phyloP scores from a whole-genome alignment of 1,140 invertebrate genomes.

The Cydia pomonella region DNA sequence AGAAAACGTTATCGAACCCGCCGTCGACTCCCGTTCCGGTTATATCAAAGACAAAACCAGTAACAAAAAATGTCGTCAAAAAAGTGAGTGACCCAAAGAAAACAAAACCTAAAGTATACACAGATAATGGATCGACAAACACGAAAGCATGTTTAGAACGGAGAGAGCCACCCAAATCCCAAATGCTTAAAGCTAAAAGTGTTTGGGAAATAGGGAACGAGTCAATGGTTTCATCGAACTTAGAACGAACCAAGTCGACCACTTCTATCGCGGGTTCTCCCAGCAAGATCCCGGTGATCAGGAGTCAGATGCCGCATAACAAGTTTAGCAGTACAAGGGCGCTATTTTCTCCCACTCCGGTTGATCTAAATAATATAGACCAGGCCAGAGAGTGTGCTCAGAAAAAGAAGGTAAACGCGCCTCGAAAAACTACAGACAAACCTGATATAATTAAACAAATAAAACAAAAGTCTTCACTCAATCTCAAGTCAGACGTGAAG shows the following conservation, averaged over 20 bases:
- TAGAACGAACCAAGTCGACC: conserved; percentile 77
- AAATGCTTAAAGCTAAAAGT: conserved; percentile 81
- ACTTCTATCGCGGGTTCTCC: conserved; percentile 81
- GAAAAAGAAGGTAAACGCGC: conserved; percentile 70
- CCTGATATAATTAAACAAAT: conserved; percentile 63
- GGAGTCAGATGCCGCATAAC: conserved; percentile 74
- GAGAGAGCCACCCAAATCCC: conserved; percentile 61
- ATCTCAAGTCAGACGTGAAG: conserved; percentile 64
- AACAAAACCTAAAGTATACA: conserved; percentile 58
- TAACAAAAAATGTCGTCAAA: conserved; percentile 70
- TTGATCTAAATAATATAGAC: conserved; percentile 79
- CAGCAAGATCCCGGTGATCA: conserved; percentile 82
- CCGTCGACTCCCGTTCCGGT: conserved; percentile 74
- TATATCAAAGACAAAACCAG: conserved; percentile 62
- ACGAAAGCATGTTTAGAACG: conserved; percentile 54
- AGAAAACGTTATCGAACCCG: conserved; percentile 79
- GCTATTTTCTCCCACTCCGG: conserved; percentile 80
- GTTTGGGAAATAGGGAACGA: conserved; percentile 80
- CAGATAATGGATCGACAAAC: conserved; percentile 54
- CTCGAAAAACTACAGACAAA: conserved; percentile 64
- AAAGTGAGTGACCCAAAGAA: conserved; percentile 71
- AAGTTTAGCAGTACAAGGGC: conserved; percentile 77
- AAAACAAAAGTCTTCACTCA: conserved; percentile 72
- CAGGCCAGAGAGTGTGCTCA: conserved; percentile 80
- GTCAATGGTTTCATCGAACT: conserved; percentile 57